Evolutionary conservation across 2,888 invertebrate genomes (phyloP), one percentile per base, ranked within the genome.

Genomic region (Heliconius ismenius): DNA sequence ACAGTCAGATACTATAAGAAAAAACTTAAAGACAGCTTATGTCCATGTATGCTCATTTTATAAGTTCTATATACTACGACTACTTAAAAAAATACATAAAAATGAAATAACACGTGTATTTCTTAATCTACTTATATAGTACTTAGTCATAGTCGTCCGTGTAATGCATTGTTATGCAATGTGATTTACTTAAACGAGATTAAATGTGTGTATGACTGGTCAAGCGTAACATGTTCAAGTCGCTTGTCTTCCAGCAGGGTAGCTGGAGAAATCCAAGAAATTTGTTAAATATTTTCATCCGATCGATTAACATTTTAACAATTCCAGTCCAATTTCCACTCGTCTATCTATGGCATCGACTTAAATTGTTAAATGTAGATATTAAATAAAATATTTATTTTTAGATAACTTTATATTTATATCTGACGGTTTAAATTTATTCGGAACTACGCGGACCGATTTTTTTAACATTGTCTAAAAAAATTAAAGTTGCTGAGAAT

Each of bases 141-240:
- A 32, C 32, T 32, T 9, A 54, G 62, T 49, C 64, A 75, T 75
- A 63, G 75, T 75, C n/a, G 70, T 76, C 63, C 36, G 60, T 76
- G 24, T 54, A 70, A 76, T 70, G 36, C 49, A 63, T 39, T 76
- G 70, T 77, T 75, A 72, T 75, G 67, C 65, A 75, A 78, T 73
- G 62, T 32, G 58, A 62, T 49, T 72, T 73, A 67, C 49, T 65
- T 26, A 72, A 78, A 78, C 73, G 62, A 75, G 75, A 78, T 78
- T 78, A 78, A 64, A 43, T 2, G 18, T 49, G 18, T 54, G 63
- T 70, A 36, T 18, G 54, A 63, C 63, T 43, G 26, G 49, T 70
- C 24, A 11, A 60, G 28, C 26, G 28, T 75, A 49, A 68, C 49
- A 13, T 28, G 13, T 43, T 15, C 43, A 43, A 43, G 43, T 43